Evolutionary conservation across 2,888 invertebrate species (phyloP).

Genomic region (Sceliomorpha sp.): DNA sequence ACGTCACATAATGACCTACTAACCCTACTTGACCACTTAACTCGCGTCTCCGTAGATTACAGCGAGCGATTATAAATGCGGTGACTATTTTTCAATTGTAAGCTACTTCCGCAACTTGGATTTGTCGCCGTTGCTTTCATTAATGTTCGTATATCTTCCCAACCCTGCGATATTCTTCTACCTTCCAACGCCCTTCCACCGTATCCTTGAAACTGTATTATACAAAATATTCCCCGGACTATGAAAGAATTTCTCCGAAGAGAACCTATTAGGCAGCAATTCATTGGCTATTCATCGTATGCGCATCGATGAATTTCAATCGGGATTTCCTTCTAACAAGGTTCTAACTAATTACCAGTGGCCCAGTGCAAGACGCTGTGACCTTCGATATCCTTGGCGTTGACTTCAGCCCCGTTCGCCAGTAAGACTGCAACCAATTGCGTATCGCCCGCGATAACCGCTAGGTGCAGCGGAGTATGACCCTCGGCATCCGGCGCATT

Average conservation of each 20-base stretch:
- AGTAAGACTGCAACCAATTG: conserved; percentile 92
- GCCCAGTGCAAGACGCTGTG: conserved; percentile 99
- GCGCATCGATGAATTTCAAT: too few species aligned
- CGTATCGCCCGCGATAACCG: conserved; percentile 95
- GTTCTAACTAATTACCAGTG: conserved; percentile 87
- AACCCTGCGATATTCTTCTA: conserved; percentile 1
- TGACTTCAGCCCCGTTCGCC: conserved; percentile 93
- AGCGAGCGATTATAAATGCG: conserved; percentile 18
- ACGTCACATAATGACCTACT: conserved; percentile 74
- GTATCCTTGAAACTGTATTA: too few species aligned
- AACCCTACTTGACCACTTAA: conserved; percentile 71
- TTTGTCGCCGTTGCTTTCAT: conserved; percentile 27
- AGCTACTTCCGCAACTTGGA: conserved; percentile 39
- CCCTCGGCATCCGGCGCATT: conserved; percentile 95
- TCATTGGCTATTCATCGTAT: too few species aligned
- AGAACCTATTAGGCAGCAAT: too few species aligned
- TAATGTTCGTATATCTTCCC: conserved; percentile 20
- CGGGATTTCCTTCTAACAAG: too few species aligned
- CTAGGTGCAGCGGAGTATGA: conserved; percentile 96
- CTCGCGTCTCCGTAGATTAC: conserved; percentile 34
- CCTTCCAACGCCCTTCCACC: too few species aligned
- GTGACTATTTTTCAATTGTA: conserved; percentile 46
- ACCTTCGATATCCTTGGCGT: conserved; percentile 94
- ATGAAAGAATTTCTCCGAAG: too few species aligned
- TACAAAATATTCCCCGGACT: too few species aligned